Evolutionary conservation across 2,888 invertebrate genomes (phyloP).

Genomic region (Blastobasis lacticolella): DNA sequence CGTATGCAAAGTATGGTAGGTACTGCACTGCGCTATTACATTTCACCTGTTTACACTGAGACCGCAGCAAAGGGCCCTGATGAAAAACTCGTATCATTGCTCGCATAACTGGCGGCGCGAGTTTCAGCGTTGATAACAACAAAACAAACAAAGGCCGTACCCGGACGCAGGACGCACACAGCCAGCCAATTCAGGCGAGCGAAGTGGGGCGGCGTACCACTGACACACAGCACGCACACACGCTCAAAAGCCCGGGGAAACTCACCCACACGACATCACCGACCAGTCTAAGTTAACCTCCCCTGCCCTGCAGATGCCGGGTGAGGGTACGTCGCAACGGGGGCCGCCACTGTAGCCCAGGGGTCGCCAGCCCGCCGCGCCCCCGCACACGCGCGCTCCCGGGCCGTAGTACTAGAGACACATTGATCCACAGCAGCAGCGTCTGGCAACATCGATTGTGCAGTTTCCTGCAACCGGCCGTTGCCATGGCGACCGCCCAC

Average conservation of each 20-base stretch:
- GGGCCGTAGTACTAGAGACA: conserved; percentile 69
- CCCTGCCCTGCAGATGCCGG: conserved; percentile 24
- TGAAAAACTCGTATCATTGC: too few species aligned
- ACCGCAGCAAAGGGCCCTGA: too few species aligned
- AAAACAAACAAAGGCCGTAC: conserved; percentile 59
- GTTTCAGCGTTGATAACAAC: conserved; percentile 48
- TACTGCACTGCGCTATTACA: too few species aligned
- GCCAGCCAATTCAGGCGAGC: conserved; percentile 55
- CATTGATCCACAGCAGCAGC: conserved; percentile 66
- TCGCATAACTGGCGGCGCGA: conserved; percentile 19
- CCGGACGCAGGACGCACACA: conserved; percentile 42
- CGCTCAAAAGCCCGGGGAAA: conserved; percentile 45
- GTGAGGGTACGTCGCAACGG: background rate
- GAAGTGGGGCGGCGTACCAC: conserved; percentile 48
- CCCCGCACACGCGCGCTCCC: too few species aligned
- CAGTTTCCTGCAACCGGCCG: conserved; percentile 69
- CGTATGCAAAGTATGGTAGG: too few species aligned
- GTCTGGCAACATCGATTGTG: conserved; percentile 74
- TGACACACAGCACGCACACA: conserved; percentile 21
- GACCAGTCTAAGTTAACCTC: conserved; percentile 31
- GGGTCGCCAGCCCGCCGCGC: conserved; percentile 60
- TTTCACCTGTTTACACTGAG: too few species aligned
- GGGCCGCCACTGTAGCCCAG: conserved; percentile 17
- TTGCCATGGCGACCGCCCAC: conserved; percentile 60
- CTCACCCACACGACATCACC: conserved; percentile 34